These are phyloP conservation scores for Eutolmus rufibarbis DNA, from an alignment of 2,888 invertebrate species.

Conservation along the genomic window DNA sequence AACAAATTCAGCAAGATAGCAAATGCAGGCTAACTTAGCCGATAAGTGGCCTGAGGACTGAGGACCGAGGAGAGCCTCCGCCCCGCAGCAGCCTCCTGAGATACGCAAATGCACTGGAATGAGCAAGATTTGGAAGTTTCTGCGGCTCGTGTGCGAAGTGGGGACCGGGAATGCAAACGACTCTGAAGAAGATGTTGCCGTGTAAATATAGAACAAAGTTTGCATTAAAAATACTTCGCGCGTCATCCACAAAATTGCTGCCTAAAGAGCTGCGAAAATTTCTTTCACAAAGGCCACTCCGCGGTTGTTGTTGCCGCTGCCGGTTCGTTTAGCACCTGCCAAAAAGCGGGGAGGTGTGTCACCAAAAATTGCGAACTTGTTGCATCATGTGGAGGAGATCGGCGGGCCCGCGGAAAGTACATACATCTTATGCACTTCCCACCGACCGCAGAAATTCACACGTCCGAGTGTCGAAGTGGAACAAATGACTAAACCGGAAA, in stretches of 20 bases:
- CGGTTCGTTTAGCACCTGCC: background rate
- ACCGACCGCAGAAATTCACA: background rate
- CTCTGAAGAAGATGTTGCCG: background rate
- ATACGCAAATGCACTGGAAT: background rate
- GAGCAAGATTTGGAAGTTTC: background rate
- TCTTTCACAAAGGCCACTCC: background rate
- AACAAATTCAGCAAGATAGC: background rate
- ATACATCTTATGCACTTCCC: background rate
- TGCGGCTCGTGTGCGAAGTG: background rate
- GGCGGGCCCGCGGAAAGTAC: background rate
- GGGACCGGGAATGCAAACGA: background rate
- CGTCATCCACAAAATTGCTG: background rate
- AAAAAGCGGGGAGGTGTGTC: background rate
- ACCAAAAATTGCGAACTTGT: background rate
- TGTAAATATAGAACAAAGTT: background rate
- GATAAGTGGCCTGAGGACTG: background rate
- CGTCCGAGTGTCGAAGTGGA: constrained; percentile 20
- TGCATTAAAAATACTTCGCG: background rate
- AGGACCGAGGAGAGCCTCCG: background rate
- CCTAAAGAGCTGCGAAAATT: background rate
- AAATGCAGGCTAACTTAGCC: background rate
- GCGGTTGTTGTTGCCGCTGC: background rate
- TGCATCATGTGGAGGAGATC: background rate
- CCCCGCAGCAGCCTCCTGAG: background rate
- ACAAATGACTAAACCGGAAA: constrained; percentile 31